Conservation (phyloP, 2,113 vertebrate genomes). For the Amphiprion ocellaris region DNA sequence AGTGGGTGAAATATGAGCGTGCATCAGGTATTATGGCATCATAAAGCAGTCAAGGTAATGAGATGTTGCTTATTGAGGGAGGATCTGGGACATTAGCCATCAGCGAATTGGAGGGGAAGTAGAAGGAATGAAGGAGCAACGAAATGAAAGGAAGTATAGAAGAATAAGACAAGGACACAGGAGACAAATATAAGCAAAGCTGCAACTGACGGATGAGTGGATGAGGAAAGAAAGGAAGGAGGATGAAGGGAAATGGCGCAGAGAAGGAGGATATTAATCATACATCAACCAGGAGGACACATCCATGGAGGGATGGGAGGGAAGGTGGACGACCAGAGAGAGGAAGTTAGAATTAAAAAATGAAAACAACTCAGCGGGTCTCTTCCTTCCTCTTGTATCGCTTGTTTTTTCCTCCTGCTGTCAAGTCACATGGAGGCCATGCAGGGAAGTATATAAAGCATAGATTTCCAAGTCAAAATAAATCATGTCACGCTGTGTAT, state of each 20-base stretch:
- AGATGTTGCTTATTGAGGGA: conserved; percentile 33
- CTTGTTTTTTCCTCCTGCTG: conserved; percentile 1
- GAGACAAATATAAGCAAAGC: not conserved
- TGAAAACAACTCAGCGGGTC: conserved; percentile 15
- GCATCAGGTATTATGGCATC: conserved; percentile 1
- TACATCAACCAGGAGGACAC: conserved; percentile 20
- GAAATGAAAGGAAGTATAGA: not conserved
- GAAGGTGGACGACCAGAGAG: conserved; percentile 23
- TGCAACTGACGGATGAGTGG: conserved; percentile 13
- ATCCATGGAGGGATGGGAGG: not conserved
- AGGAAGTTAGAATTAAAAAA: conserved; percentile 23
- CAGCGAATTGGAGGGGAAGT: not conserved
- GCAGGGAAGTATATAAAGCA: not conserved
- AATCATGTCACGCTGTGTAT: not conserved
- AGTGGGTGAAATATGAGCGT: not conserved
- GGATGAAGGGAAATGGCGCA: not conserved
- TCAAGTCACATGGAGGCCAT: not conserved
- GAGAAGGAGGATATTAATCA: conserved; percentile 33
- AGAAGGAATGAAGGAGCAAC: not conserved
- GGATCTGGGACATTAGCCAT: conserved; percentile 40
- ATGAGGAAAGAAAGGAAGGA: conserved; percentile 9
- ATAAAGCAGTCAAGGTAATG: conserved; percentile 35
- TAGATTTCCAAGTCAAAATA: not conserved
- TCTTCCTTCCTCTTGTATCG: conserved; percentile 5
- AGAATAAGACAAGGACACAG: not conserved